These are phyloP conservation scores for Tauraco hartlaubi DNA, from an alignment of 2,797 vertebrate species.

Conservation along the genomic window DNA sequence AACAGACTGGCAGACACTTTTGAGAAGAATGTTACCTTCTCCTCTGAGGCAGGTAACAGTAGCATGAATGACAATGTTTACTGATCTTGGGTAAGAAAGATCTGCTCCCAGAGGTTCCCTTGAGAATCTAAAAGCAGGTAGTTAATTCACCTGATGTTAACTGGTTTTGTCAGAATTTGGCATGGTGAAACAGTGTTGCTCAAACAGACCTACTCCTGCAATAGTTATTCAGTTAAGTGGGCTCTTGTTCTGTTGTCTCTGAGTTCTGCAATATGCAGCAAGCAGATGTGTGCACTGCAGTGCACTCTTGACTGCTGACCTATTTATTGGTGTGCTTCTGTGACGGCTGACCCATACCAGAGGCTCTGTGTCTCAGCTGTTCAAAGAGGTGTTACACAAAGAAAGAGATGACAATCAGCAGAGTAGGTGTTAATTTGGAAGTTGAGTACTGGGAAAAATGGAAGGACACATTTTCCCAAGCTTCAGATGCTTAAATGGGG, in stretches of 20 bases:
- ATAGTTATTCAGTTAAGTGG: not conserved
- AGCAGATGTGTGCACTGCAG: not conserved
- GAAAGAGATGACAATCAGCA: not conserved
- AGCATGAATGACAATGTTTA: constrained; percentile 25
- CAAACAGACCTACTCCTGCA: not conserved
- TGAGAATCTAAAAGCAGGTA: constrained; percentile 17
- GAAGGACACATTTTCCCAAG: not conserved
- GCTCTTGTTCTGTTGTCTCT: not conserved
- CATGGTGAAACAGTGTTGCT: not conserved
- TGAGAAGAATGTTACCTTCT: constrained; percentile 12
- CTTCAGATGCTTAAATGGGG: not conserved
- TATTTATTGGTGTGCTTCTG: not conserved
- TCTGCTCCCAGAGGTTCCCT: constrained; percentile 10
- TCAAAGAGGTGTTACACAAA: not conserved
- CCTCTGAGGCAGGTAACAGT: constrained; percentile 10
- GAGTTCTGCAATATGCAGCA: not conserved
- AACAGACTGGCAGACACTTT: not conserved
- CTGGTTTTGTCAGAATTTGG: constrained; percentile 29
- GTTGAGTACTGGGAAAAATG: not conserved
- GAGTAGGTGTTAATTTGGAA: not conserved
- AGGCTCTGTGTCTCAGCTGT: not conserved
- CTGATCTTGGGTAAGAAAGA: constrained; percentile 33
- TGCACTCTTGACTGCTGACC: not conserved
- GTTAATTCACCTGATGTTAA: constrained; percentile 29
- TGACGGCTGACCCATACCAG: not conserved